Conservation (phyloP, 2,113 vertebrate species). For the Sclerurus mexicanus region DNA sequence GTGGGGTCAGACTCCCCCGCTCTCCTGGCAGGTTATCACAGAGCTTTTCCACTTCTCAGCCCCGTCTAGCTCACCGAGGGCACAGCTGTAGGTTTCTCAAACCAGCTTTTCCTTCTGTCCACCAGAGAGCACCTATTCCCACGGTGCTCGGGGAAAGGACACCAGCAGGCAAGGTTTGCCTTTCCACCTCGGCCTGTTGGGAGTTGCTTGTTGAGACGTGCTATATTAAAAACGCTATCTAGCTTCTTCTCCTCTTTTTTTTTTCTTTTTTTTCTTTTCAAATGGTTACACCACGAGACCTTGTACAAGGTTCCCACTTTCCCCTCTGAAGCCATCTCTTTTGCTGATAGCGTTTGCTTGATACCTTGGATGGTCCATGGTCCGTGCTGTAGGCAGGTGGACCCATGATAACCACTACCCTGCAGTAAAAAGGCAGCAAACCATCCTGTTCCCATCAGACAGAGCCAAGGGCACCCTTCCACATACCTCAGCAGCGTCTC, state of each 20-base stretch:
- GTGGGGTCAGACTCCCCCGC: accelerated
- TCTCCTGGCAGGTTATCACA: not conserved
- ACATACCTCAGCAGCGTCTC: not conserved
- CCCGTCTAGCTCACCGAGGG: not conserved
- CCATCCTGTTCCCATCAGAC: not conserved
- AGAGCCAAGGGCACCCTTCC: not conserved
- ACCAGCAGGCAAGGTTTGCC: not conserved
- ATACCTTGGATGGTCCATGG: too few relatives aligned
- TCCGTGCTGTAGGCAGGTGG: not conserved
- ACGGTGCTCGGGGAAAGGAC: not conserved
- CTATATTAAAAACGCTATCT: not conserved
- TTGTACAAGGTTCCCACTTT: not conserved
- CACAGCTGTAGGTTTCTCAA: not conserved
- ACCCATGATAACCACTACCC: not conserved
- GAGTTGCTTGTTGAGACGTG: not conserved
- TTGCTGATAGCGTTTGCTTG: not conserved
- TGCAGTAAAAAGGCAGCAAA: not conserved
- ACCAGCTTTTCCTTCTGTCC: not conserved
- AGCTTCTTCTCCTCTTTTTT: not conserved
- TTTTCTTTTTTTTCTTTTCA: not conserved
- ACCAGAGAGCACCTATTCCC: not conserved
- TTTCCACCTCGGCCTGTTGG: not conserved
- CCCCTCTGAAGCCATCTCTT: not conserved
- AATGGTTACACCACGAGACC: accelerated
- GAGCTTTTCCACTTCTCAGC: not conserved